Evolutionary conservation across 2,113 vertebrate genomes (phyloP).

Genomic region (Antechinus stuartii): DNA sequence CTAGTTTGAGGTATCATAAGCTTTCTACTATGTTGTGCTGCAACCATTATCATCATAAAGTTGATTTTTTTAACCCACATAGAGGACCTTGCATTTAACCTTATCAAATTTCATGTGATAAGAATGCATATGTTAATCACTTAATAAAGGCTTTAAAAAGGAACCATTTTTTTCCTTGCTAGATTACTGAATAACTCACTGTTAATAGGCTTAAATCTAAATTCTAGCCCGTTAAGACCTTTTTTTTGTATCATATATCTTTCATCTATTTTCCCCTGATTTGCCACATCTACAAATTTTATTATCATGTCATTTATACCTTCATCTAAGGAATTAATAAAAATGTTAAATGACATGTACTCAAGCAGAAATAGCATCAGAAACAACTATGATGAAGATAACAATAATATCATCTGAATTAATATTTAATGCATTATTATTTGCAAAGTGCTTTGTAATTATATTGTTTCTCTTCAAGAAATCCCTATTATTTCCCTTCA

Average conservation of each 20-base stretch:
- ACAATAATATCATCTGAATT: background rate
- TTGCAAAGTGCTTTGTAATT: background rate
- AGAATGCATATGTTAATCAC: background rate
- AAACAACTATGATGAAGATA: background rate
- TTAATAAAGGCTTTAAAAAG: background rate
- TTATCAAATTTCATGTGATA: background rate
- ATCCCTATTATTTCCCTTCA: background rate
- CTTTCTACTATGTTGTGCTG: background rate
- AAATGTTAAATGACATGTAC: background rate
- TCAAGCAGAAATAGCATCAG: background rate
- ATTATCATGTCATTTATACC: background rate
- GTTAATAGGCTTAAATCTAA: background rate
- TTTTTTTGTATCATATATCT: background rate
- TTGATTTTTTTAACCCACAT: background rate
- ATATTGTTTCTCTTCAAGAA: background rate
- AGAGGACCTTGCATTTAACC: background rate
- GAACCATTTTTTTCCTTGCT: background rate
- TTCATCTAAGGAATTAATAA: background rate
- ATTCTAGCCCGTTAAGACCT: background rate
- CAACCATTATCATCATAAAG: background rate
- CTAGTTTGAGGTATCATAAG: background rate
- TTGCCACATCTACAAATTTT: background rate
- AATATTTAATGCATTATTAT: background rate
- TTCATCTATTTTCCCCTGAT: background rate
- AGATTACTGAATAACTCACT: background rate